phyloP scores from a whole-genome alignment of 2,113 vertebrate genomes.

The Myrmecophaga tridactyla region DNA sequence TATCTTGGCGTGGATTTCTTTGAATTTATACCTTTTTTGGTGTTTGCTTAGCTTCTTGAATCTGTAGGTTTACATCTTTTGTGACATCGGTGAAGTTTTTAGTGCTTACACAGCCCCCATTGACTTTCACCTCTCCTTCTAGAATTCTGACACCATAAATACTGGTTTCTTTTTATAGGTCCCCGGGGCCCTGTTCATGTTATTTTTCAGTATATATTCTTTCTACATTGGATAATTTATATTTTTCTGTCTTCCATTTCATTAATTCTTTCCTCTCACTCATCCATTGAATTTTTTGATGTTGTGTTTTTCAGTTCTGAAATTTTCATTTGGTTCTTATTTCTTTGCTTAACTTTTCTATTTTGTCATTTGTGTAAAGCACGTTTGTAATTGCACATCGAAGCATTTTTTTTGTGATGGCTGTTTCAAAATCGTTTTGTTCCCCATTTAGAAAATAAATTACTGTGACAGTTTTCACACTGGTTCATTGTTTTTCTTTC shows the following conservation, averaged over 20 bases:
- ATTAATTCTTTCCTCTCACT: not conserved
- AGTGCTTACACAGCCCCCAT: not conserved
- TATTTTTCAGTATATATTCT: not conserved
- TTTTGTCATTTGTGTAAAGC: not conserved
- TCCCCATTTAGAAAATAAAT: not conserved
- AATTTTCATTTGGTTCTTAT: not conserved
- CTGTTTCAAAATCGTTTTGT: not conserved
- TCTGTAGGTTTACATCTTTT: not conserved
- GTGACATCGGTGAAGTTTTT: not conserved
- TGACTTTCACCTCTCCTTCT: not conserved
- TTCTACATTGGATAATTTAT: not conserved
- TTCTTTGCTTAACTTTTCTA: not conserved
- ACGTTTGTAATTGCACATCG: not conserved
- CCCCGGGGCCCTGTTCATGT: not conserved
- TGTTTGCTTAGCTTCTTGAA: not conserved
- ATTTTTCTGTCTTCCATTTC: not conserved
- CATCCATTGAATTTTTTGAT: not conserved
- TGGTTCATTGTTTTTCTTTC: not conserved
- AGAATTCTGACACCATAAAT: not conserved
- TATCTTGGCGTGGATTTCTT: not conserved
- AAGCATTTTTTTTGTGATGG: not conserved
- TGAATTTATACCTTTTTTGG: not conserved
- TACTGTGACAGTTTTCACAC: not conserved
- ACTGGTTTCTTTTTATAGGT: not conserved
- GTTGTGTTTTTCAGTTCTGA: not conserved